These are phyloP conservation scores for Leptinotarsa texana DNA, from an alignment of 1,140 invertebrate species.

Conservation along the genomic window DNA sequence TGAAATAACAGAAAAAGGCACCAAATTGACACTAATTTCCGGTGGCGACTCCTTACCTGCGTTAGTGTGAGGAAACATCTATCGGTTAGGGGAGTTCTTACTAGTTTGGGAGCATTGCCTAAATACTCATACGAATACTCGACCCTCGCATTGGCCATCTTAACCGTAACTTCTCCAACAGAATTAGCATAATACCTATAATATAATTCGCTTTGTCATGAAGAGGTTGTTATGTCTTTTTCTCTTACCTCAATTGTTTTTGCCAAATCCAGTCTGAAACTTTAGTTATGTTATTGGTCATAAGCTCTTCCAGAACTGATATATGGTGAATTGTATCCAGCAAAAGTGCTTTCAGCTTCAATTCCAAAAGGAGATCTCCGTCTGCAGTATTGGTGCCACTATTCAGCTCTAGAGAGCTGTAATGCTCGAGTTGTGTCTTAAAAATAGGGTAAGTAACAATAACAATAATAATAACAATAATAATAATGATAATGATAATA, in stretches of 20 bases:
- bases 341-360: conserved; percentile 78
- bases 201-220: conserved; percentile 13
- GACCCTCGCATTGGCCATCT: conserved; percentile 89
- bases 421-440: conserved; percentile 65
- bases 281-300: conserved; percentile 67
- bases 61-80: conserved; percentile 95
- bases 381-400: conserved; percentile 39
- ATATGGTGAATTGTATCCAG: conserved; percentile 93
- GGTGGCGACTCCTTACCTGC: conserved; percentile 63
- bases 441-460: neutral
- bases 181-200: conserved; percentile 63
- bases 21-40: no score
- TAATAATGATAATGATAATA: no score
- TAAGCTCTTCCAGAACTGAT: conserved; percentile 77
- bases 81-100: conserved; percentile 91
- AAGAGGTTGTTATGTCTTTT: no score
- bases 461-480: no score
- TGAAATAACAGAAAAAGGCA: conserved; percentile 38
- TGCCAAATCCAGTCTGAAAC: conserved; percentile 89
- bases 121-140: conserved; percentile 98
- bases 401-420: conserved; percentile 63
- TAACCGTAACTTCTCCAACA: conserved; percentile 64
- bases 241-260: conserved; percentile 82
- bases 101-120: conserved; percentile 87
- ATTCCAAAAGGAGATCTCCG: conserved; percentile 55